Base-by-base conservation (phyloP, 2,888 invertebrate species). In the Tetragonisca angustula region DNA sequence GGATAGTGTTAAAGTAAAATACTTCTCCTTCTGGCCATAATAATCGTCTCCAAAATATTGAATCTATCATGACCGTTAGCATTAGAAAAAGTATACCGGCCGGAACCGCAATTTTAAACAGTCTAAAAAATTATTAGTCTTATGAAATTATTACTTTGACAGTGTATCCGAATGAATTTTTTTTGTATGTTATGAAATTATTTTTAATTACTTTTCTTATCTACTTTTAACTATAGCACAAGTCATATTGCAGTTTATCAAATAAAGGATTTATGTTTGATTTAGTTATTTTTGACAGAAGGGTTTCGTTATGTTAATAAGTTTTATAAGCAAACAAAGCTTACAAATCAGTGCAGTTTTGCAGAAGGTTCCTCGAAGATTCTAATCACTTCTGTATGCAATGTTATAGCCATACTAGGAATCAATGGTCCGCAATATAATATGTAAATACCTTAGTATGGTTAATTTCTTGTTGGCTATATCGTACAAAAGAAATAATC, bases 1-100 rank as follows among this genome's bases (percentile, higher is more conserved):
- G 95, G 71, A 99, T 95, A 0, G 98, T 97, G 94, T 99, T 99
- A 95, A 97, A 99, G 97, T 97, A 99, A 87, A 99, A 96, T 3
- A 99, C 99, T 95, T 99, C 98, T 21, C 98, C 99, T 95, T 99
- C 99, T 0, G 99, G 99, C 99, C 99, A 99, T 43, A 99, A 92
- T 68, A 96, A 94, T 75, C 98, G 96, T 79, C 96, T 96, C 99
- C 99, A 99, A 94, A 99, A 98, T 91, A 98, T 95, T 0, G 99
- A 98, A 95, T 99, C 99, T 62, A 99, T 95, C 13, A 95, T 93
- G 62, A 99, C 95, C 0, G 99, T 98, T 11, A 97, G 92, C 11
- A 95, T 95, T 91, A 98, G 94, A 92, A 97, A 95, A 56, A 95
- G 95, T 65, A 97, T 90, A 43, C 97, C 98, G 59, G 97, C 96